Evolutionary conservation across 1,140 invertebrate genomes (phyloP).

Genomic region (Drosophila varians): DNA sequence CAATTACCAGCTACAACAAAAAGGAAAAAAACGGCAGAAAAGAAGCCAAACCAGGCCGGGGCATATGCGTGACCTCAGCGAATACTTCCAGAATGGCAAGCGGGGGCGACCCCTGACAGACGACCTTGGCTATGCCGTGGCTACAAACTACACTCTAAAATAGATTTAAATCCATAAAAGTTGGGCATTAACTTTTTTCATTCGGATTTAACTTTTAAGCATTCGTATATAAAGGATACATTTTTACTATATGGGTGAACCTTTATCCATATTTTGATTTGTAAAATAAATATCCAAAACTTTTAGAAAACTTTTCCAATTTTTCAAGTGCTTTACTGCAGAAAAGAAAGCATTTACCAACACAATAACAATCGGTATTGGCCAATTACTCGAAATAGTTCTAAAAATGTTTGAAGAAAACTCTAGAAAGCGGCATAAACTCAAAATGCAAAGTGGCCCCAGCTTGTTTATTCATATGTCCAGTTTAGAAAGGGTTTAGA

Average conservation of each 20-base stretch:
- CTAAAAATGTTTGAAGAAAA: slow-evolving; percentile 19
- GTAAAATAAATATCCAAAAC: too few relatives aligned
- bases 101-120: slow-evolving; percentile 18
- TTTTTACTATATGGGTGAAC: too few relatives aligned
- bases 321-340: background rate
- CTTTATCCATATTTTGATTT: too few relatives aligned
- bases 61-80: slow-evolving; percentile 50
- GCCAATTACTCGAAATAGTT: slow-evolving; percentile 57
- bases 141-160: slow-evolving; percentile 21
- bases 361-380: slow-evolving; percentile 23
- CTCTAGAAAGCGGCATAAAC: background rate
- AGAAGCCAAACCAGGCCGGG: slow-evolving; percentile 19
- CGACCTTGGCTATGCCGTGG: slow-evolving; percentile 58
- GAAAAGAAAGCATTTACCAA: slow-evolving; percentile 60
- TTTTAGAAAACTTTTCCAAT: too few relatives aligned
- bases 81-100: slow-evolving; percentile 22
- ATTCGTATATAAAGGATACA: too few relatives aligned
- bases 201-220: too few relatives aligned
- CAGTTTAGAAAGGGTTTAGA: slow-evolving; percentile 4
- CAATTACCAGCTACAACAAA: slow-evolving; percentile 16
- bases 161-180: background rate
- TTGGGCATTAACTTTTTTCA: background rate
- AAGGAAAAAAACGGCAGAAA: background rate
- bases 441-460: background rate
- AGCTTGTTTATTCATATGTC: slow-evolving; percentile 14